A percentile compares a stretch with the other conserved stretches of the same genome.
Evolutionary conservation across 2,888 invertebrate species (phyloP).

Genomic region (Hedychridium roseum): DNA sequence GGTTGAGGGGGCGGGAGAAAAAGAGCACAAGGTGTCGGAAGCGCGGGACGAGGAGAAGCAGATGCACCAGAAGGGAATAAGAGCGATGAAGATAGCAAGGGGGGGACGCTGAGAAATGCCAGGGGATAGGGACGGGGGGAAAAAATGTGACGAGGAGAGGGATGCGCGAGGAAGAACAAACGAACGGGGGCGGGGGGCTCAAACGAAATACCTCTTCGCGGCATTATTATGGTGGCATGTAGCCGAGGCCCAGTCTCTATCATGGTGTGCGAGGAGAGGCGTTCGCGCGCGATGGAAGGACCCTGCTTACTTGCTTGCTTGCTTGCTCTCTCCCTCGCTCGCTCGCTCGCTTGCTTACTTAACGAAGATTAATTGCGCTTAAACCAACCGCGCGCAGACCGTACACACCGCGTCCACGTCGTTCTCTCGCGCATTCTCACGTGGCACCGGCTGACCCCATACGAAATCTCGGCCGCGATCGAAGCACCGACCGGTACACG

Average conservation of each 20-base stretch:
- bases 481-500: conserved; percentile 27
- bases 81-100: conserved; percentile 18
- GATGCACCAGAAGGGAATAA: conserved; percentile 3
- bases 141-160: conserved; percentile 17
- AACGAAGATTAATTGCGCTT: conserved; percentile 63
- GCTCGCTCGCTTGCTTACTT: conserved; percentile 56
- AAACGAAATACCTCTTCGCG: conserved; percentile 4
- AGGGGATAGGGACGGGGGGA: no score
- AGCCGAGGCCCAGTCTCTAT: no score
- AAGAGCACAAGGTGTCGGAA: conserved; percentile 13
- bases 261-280: conserved; percentile 16
- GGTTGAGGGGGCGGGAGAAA: conserved; percentile 6
- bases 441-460: conserved; percentile 51
- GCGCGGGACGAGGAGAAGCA: conserved; percentile 3
- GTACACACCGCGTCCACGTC: conserved; percentile 20
- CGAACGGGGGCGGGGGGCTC: conserved; percentile 7
- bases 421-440: conserved; percentile 43
- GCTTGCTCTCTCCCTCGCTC: conserved; percentile 46
- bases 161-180: conserved; percentile 4
- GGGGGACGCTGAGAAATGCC: no score
- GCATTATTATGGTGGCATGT: conserved; percentile 10
- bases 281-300: conserved; percentile 30
- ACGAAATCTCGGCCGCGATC: conserved; percentile 47
- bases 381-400: conserved; percentile 52
- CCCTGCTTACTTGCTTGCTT: no score